These are phyloP conservation scores for Caenorhabditis briggsae DNA, from an alignment of 1,140 invertebrate species.

Conservation along the genomic window DNA sequence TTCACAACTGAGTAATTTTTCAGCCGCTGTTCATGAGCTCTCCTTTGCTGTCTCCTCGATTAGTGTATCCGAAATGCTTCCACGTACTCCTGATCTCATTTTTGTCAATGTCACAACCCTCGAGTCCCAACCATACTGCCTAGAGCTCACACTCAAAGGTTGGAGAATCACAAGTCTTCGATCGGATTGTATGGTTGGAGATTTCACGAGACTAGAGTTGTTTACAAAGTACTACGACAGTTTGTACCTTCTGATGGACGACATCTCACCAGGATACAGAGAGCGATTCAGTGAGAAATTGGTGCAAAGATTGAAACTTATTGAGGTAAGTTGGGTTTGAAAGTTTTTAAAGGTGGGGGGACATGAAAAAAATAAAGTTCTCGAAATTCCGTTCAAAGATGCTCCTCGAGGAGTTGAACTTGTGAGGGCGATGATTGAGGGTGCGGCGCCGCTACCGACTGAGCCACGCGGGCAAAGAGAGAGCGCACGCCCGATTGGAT, in stretches of 20 bases:
- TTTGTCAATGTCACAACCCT: slow-evolving; percentile 77
- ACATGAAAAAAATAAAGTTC: no score
- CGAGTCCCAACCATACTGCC: slow-evolving; percentile 77
- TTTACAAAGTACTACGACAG: slow-evolving; percentile 77
- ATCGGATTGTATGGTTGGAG: slow-evolving; percentile 76
- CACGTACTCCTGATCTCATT: slow-evolving; percentile 75
- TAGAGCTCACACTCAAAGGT: slow-evolving; percentile 76
- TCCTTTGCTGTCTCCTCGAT: slow-evolving; percentile 74
- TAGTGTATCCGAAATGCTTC: slow-evolving; percentile 76
- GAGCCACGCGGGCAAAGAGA: no score
- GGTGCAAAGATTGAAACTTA: slow-evolving; percentile 61
- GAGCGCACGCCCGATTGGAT: no score
- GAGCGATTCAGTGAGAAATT: slow-evolving; percentile 72
- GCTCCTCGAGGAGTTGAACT: no score
- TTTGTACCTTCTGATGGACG: slow-evolving; percentile 74
- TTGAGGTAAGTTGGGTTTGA: slow-evolving; percentile 62
- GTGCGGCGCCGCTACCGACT: no score
- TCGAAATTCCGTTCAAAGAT: no score
- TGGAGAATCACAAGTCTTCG: slow-evolving; percentile 75
- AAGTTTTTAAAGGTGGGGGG: no score
- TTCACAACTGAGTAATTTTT: neutral
- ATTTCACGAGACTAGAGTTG: slow-evolving; percentile 76
- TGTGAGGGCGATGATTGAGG: no score
- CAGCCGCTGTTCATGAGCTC: slow-evolving; percentile 76
- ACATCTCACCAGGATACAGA: slow-evolving; percentile 74